Evolutionary conservation across 92 coral and sea anemone species (phyloP), one percentile per base, ranked within the genome.

Genomic region (Diadumene lineata): DNA sequence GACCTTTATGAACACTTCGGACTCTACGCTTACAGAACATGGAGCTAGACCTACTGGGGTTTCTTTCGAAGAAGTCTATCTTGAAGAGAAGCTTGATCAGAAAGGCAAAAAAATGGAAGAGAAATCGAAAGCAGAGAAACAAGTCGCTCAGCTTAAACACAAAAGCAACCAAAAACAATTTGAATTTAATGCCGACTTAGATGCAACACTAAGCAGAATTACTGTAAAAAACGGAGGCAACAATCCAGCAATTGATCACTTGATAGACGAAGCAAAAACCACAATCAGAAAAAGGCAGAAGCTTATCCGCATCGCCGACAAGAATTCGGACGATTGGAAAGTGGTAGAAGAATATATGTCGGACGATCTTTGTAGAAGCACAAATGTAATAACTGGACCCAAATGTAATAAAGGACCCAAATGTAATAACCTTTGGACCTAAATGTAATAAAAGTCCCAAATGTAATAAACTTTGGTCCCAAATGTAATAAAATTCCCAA

Each of bases 151-250:
- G 46, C 48, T 57, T 17, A 78, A 69, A 18, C 69, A 16, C 70
- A 78, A 70, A 56, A 78, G 78, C 19, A 69, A 50, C 30, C 69
- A 78, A 60, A 46, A 69, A 11, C 83, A 78, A 34, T 78, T 78
- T 69, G 83, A 78, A 78, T 43, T 53, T 16, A 78, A 78, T 43
- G 69, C 83, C 21, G 43, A 34, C 29, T 10, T 55, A 0, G 69
- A 51, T 10, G 28, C 67, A 43, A 53, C 16, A 28, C 56, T 46
- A 56, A 55, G 55, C 31, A 56, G 19, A 34, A 43, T 19, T 16
- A 32, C 15, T 4, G 3, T 2, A 26, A 33, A 62, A 21, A 62
- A 62, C 68, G 68, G 11, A 23, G 43, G 43, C 7, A 21, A 62
- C 7, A 62, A 6, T 62, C 19, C 7, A 62, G 13, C 34, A 11